These are phyloP conservation scores for Drosophila acutilabella DNA, from an alignment of 2,888 invertebrate genomes.

Conservation along the genomic window DNA sequence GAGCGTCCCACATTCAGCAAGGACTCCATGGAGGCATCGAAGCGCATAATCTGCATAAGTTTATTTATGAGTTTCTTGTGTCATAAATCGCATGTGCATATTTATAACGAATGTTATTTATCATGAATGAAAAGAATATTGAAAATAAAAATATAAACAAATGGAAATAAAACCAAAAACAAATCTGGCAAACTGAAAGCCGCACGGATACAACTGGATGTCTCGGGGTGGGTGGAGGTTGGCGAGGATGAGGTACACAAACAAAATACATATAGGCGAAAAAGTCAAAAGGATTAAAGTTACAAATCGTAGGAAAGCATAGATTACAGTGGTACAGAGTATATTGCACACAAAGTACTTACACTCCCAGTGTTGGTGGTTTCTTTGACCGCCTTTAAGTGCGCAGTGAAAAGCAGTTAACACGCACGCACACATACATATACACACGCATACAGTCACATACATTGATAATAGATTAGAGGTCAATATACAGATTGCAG, in stretches of 20 bases:
- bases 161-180: slow-evolving; percentile 33
- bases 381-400: slow-evolving; percentile 89
- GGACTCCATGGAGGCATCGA: slow-evolving; percentile 92
- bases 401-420: slow-evolving; percentile 71
- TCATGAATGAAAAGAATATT: slow-evolving; percentile 65
- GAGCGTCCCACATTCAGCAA: slow-evolving; percentile 91
- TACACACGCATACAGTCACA: slow-evolving; percentile 40
- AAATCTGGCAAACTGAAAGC: slow-evolving; percentile 58
- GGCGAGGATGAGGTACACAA: slow-evolving; percentile 8
- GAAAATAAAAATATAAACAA: slow-evolving; percentile 46
- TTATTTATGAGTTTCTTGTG: slow-evolving; percentile 77
- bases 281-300: slow-evolving; percentile 15
- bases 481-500: slow-evolving; percentile 56
- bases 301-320: slow-evolving; percentile 43
- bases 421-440: slow-evolving; percentile 48
- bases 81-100: slow-evolving; percentile 59
- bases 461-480: slow-evolving; percentile 39
- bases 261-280: slow-evolving; percentile 23
- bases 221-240: not conserved
- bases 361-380: slow-evolving; percentile 89
- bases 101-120: slow-evolving; percentile 60
- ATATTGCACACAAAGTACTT: slow-evolving; percentile 84
- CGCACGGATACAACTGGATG: slow-evolving; percentile 50
- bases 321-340: slow-evolving; percentile 34
- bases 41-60: slow-evolving; percentile 90